Conservation (phyloP, 2,888 invertebrate genomes). For the Euplexia lucipara region DNA sequence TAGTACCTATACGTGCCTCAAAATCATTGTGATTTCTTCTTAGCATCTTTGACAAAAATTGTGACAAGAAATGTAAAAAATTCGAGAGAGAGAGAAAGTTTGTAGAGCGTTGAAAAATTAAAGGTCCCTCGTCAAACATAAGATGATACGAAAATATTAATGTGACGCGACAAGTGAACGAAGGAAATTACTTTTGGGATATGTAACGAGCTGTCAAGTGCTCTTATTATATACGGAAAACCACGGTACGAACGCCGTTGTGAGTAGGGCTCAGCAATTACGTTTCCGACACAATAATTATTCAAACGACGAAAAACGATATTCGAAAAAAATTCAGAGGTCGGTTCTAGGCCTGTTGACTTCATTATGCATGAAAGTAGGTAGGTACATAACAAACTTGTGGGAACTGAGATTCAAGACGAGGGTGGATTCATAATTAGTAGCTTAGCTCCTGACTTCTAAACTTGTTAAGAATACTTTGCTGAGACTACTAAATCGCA, state of each 20-base stretch:
- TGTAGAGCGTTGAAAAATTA: conserved; percentile 2
- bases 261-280: conserved; percentile 14
- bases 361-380: conserved; percentile 32
- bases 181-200: conserved; percentile 35
- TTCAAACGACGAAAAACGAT: conserved; percentile 8
- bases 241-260: background rate
- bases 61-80: background rate
- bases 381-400: conserved; percentile 33
- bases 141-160: conserved; percentile 23
- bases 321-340: background rate
- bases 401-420: conserved; percentile 22
- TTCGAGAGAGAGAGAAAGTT: too few species aligned
- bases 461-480: conserved; percentile 39
- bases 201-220: conserved; percentile 14
- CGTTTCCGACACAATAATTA: conserved; percentile 29
- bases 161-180: conserved; percentile 9
- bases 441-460: conserved; percentile 33
- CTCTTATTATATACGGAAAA: conserved; percentile 19
- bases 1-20: background rate
- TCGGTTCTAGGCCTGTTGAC: conserved; percentile 5
- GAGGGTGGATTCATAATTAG: conserved; percentile 50
- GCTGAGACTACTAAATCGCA: conserved; percentile 24
- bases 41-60: background rate
- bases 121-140: conserved; percentile 2
- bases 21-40: background rate